Base-by-base conservation (phyloP, 1,140 invertebrate genomes). In the Telenomus remus region DNA sequence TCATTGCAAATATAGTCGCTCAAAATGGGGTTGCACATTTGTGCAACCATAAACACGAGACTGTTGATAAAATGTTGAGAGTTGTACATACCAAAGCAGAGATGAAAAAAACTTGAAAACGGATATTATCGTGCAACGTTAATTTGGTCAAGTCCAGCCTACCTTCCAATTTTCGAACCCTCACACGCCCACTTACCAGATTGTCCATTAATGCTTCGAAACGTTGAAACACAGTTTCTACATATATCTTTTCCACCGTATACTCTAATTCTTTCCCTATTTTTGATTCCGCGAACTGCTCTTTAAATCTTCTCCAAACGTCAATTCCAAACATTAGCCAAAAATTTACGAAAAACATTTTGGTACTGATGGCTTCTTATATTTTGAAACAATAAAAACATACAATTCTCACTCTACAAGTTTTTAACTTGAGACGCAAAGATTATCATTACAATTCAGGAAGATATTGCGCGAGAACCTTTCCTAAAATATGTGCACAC, bases 71-170 rank as follows among this genome's bases (percentile, higher is more conserved):
- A 69, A 66, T 51, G 49, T 54, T 55, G 55, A 72, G 63, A 53
- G 64, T 71, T 60, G 72, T 51, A 57, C 63, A 66, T 61, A 64
- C 53, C 63, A 39, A 66, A 49, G 61, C 6, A 51, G 64, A 63
- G 68, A 76, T 42, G 68, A 57, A 72, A 69, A 74, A 63, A 65
- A 43, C n/a, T n/a, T 47, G 78, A 82, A 81, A 87, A 83, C 86
- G 86, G 86, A 88, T 88, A 88, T 87, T 87, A 88, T 87, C 85
- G 85, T 82, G 82, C 86, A 87, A 88, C 83, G 85, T 88, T 88
- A 87, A 88, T 88, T 88, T 88, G 82, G 80, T 79, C 82, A 80
- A 83, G 85, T 81, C 82, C 85, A 78, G 82, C 85, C 86, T 86
- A 86, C 86, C 86, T 87, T 86, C 86, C 86, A 88, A 88, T 88